A percentile compares a stretch with the other conserved stretches of the same genome.
Conservation (phyloP, 2,113 vertebrate genomes). For the Oxyura jamaicensis region DNA sequence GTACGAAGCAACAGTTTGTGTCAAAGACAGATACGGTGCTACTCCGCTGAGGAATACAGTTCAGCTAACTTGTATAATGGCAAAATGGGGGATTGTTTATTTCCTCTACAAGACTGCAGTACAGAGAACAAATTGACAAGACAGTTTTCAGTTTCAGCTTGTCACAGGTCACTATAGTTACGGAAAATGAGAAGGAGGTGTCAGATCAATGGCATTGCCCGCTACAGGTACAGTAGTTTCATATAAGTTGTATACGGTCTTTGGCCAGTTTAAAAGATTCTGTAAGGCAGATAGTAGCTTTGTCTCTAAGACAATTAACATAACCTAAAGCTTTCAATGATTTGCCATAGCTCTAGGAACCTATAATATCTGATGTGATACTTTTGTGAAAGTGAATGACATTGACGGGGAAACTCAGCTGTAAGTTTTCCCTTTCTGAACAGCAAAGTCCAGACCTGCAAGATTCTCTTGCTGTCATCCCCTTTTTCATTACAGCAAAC, state of each 20-base stretch:
- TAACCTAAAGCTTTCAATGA: background rate
- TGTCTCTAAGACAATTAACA: too few species aligned
- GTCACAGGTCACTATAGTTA: background rate
- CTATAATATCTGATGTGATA: too few species aligned
- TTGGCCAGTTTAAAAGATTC: background rate
- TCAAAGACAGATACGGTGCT: conserved; percentile 74
- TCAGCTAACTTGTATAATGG: conserved; percentile 76
- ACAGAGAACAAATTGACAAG: background rate
- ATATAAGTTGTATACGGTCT: background rate
- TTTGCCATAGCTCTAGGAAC: background rate
- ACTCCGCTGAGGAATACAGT: conserved; percentile 83
- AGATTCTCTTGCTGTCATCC: too few species aligned
- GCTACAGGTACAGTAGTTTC: background rate
- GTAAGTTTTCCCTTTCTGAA: too few species aligned
- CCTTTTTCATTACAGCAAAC: too few species aligned
- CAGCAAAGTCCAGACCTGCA: too few species aligned
- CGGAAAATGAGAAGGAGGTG: background rate
- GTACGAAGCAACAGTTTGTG: conserved; percentile 52
- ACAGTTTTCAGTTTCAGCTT: background rate
- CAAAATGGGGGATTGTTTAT: background rate
- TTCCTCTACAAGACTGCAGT: background rate
- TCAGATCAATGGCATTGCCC: background rate
- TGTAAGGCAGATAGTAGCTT: too few species aligned
- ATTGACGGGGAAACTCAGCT: too few species aligned
- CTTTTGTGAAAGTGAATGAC: too few species aligned